A percentile compares a stretch with the other conserved stretches of the same genome.
Evolutionary conservation across 2,888 invertebrate genomes (phyloP).

Genomic region (Pseudococcus viburni): DNA sequence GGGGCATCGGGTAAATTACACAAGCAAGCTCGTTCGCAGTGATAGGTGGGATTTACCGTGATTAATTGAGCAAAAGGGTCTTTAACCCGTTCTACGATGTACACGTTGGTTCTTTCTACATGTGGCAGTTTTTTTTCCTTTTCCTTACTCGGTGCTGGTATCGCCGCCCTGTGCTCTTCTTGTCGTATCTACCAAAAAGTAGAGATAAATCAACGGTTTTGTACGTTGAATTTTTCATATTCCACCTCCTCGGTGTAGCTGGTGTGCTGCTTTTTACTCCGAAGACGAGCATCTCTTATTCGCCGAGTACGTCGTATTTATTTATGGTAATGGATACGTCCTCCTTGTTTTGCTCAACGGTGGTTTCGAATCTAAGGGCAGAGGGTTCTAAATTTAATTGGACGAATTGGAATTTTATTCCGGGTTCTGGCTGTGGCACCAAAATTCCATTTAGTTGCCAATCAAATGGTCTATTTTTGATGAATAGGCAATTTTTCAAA

Average conservation of each 20-base stretch:
- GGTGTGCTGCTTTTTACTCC: too few relatives aligned
- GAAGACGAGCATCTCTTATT: not conserved
- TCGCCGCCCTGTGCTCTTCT: not conserved
- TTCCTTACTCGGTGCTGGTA: not conserved
- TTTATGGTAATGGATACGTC: not conserved
- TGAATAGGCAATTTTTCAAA: too few relatives aligned
- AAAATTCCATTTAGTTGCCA: too few relatives aligned
- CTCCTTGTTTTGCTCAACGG: too few relatives aligned
- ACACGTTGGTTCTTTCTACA: not conserved
- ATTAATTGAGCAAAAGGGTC: conserved; percentile 31
- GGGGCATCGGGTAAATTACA: not conserved
- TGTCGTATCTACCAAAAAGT: not conserved
- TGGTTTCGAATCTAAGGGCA: too few relatives aligned
- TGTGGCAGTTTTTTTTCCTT: conserved; percentile 5
- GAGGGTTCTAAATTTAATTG: too few relatives aligned
- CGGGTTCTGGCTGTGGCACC: too few relatives aligned
- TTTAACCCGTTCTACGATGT: conserved; percentile 9
- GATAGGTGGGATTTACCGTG: conserved; percentile 26
- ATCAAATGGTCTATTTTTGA: too few relatives aligned
- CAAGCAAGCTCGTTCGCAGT: not conserved
- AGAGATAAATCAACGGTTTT: conserved; percentile 21
- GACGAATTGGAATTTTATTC: too few relatives aligned
- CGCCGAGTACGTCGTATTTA: not conserved
- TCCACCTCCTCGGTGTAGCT: conserved; percentile 5
- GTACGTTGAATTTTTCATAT: conserved; percentile 26